Base-by-base conservation (phyloP, 2,113 vertebrate genomes). In the Aegithalos caudatus region DNA sequence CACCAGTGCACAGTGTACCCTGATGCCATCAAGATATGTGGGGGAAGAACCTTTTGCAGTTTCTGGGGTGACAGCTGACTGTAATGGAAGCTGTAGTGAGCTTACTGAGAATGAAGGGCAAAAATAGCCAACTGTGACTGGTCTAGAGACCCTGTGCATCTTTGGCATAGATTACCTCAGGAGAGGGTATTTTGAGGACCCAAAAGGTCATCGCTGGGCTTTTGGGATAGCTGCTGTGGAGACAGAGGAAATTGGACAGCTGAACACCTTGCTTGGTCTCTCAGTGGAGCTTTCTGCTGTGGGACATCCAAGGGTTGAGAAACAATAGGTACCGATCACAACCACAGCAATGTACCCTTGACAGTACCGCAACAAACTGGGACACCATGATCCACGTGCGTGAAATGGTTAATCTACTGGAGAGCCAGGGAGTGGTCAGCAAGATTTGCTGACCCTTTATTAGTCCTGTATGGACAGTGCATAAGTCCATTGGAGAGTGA, bases 291-390 rank as follows among this genome's bases (percentile, higher is more conserved):
- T 23, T 72, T 54, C 25, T 54, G 11, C 33, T 72, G 27, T 62
- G 21, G 9, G 33, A 53, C 17, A 53, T 23, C 11, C 37, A 13
- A 33, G 21, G 10, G 38, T 37, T 5, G 3, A 72, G 19, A 44
- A 83, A 37, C 11, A 62, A 14, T 22, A 71, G 21, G 33, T 53
- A 62, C 14, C 0, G 0, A 33, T 64, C 7, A 2, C 33, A 38
- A 45, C 40, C n/a, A 54, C 7, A 18, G 14, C n/a, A 83, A 6
- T 22, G 27, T 53, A 37, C 33, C 13, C 3, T 51, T 61, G 35
- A 44, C 57, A 72, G 18, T 62, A 35, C 21, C 0, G 0, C 47
- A 53, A 25, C 31, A 61, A 29, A 83, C 33, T 1, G 4, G 18
- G 33, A 45, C 14, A 17, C 22, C 5, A 5, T 27, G n/a, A 62